A percentile compares a stretch with the other conserved stretches of the same genome.
phyloP scores from a whole-genome alignment of 2,113 vertebrate genomes.

The Sinosuthora webbiana region DNA sequence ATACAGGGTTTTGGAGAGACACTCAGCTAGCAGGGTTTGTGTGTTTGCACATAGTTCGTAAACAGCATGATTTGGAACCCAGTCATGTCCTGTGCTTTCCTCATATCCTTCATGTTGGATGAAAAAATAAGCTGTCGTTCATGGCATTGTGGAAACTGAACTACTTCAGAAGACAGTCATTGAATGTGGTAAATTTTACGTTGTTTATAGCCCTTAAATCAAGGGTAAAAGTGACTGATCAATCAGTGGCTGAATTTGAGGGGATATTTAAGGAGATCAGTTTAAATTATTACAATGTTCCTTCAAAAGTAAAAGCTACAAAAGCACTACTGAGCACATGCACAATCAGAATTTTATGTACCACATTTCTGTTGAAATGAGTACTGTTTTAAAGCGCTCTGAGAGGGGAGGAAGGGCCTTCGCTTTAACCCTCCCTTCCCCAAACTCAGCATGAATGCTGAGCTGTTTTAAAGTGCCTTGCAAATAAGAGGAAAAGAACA shows the following conservation, averaged over 20 bases:
- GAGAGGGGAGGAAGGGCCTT: neutral
- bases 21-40: neutral
- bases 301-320: neutral
- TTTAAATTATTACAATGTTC: neutral
- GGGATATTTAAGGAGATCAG: neutral
- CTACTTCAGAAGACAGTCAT: neutral
- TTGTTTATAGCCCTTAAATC: conserved; percentile 6
- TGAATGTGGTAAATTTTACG: neutral
- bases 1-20: neutral
- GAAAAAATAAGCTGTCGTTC: conserved; percentile 23
- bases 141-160: neutral
- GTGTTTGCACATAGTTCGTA: neutral
- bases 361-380: neutral
- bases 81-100: conserved; percentile 29
- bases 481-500: neutral
- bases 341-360: neutral
- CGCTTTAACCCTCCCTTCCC: neutral
- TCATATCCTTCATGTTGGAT: neutral
- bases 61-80: conserved; percentile 17
- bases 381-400: neutral
- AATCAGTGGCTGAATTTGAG: conserved; percentile 3
- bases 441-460: neutral
- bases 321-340: neutral
- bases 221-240: neutral
- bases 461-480: neutral